phyloP scores from a whole-genome alignment of 1,140 invertebrate genomes.

The Macrotrachela quadricornifera region DNA sequence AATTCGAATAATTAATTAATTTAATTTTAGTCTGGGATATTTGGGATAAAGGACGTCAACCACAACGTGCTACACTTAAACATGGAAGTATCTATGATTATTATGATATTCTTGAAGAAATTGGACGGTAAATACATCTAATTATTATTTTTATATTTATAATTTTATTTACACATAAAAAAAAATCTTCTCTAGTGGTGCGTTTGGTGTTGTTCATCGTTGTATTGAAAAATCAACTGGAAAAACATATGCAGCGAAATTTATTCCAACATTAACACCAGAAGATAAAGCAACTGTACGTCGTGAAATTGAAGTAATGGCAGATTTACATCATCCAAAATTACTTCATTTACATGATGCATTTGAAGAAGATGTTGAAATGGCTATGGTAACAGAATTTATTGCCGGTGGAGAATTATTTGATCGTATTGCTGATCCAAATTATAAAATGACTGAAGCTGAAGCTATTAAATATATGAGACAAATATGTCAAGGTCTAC shows the following conservation, averaged over 20 bases:
- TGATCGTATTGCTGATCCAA: constrained; percentile 87
- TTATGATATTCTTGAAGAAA: constrained; percentile 96
- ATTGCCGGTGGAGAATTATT: constrained; percentile 92
- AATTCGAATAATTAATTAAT: too few relatives aligned
- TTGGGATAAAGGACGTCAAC: constrained; percentile 66
- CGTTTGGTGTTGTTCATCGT: constrained; percentile 92
- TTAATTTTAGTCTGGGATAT: constrained; percentile 63
- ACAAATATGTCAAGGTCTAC: constrained; percentile 89
- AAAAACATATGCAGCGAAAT: constrained; percentile 93
- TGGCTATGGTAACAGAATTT: constrained; percentile 96
- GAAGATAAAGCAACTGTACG: constrained; percentile 88
- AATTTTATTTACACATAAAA: too few relatives aligned
- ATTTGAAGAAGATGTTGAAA: constrained; percentile 95
- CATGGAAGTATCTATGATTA: constrained; percentile 77
- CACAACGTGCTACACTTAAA: constrained; percentile 78
- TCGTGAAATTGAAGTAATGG: constrained; percentile 98
- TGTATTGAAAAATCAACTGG: constrained; percentile 84
- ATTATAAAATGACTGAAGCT: constrained; percentile 93
- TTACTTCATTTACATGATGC: constrained; percentile 93
- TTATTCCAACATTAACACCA: constrained; percentile 79
- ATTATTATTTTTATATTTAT: too few relatives aligned
- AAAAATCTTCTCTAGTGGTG: constrained; percentile 39
- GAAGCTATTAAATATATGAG: constrained; percentile 98
- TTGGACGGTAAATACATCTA: constrained; percentile 37
- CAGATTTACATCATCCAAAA: constrained; percentile 86